Conservation (phyloP, 2,888 invertebrate genomes). For the Malachius bipustulatus region DNA sequence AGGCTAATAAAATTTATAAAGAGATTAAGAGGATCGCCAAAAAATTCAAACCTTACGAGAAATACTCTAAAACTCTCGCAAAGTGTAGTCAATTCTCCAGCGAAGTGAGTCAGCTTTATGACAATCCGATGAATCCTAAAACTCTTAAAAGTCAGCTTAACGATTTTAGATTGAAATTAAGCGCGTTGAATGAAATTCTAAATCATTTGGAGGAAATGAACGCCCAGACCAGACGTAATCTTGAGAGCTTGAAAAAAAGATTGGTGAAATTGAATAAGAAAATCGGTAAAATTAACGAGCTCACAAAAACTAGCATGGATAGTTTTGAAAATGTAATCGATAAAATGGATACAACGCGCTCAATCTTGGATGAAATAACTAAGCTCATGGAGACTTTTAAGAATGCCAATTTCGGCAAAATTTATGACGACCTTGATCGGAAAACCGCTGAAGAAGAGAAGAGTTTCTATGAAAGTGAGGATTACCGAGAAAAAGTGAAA, state of each 20-base stretch:
- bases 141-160: background rate
- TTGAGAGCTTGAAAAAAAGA: conserved; percentile 19
- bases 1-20: conserved; percentile 39
- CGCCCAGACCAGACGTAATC: conserved; percentile 17
- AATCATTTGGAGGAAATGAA: conserved; percentile 21
- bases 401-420: background rate
- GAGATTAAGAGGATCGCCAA: conserved; percentile 33
- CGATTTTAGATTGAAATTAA: conserved; percentile 13
- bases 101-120: conserved; percentile 29
- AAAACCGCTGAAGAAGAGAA: background rate
- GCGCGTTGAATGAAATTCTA: conserved; percentile 20
- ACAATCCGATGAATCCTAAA: conserved; percentile 6
- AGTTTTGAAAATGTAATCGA: conserved; percentile 24
- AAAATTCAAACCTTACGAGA: conserved; percentile 16
- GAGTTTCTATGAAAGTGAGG: background rate
- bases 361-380: conserved; percentile 17
- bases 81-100: conserved; percentile 32
- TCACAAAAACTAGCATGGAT: conserved; percentile 35
- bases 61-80: conserved; percentile 29
- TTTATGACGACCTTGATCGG: background rate
- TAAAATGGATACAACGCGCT: background rate
- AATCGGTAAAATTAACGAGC: conserved; percentile 32
- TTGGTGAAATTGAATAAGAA: conserved; percentile 33
- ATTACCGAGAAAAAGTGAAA: conserved; percentile 36
- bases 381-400: conserved; percentile 35